Percentiles rank a stretch among this genome's conserved stretches.
phyloP scores from a whole-genome alignment of 1,140 invertebrate species.

The Sycobia sp. region DNA sequence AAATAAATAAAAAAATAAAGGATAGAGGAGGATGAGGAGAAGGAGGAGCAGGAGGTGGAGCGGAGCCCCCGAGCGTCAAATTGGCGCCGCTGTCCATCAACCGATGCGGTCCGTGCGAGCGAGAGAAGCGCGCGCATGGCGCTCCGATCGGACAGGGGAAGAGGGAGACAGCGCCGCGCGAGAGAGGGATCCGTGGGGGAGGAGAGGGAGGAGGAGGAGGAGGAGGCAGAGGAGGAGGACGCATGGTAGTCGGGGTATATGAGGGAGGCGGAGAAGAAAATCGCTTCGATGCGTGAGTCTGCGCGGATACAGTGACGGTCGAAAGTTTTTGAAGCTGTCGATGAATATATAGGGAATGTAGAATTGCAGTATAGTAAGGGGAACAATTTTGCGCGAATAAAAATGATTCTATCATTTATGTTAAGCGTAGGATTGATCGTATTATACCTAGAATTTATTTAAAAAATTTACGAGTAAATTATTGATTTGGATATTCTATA shows the following conservation, averaged over 20 bases:
- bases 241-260: neutral
- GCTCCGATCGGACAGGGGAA: constrained; percentile 18
- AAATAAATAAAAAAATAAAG: constrained; percentile 29
- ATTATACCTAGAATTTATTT: no score
- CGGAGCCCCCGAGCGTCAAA: constrained; percentile 58
- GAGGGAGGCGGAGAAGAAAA: no score
- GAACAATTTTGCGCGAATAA: no score
- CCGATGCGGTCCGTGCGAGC: constrained; percentile 45
- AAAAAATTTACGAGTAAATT: no score
- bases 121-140: neutral
- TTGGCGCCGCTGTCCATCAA: constrained; percentile 63
- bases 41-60: constrained; percentile 40
- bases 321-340: no score
- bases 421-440: no score
- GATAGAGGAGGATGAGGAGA: constrained; percentile 35
- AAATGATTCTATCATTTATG: no score
- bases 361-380: no score
- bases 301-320: no score
- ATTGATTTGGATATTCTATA: no score
- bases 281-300: no score
- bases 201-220: constrained; percentile 26
- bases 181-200: neutral
- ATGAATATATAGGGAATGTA: no score
- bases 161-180: neutral
- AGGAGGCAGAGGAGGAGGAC: neutral